Evolutionary conservation across 2,113 vertebrate genomes (phyloP).

Genomic region (Illadopsis cleaveri): DNA sequence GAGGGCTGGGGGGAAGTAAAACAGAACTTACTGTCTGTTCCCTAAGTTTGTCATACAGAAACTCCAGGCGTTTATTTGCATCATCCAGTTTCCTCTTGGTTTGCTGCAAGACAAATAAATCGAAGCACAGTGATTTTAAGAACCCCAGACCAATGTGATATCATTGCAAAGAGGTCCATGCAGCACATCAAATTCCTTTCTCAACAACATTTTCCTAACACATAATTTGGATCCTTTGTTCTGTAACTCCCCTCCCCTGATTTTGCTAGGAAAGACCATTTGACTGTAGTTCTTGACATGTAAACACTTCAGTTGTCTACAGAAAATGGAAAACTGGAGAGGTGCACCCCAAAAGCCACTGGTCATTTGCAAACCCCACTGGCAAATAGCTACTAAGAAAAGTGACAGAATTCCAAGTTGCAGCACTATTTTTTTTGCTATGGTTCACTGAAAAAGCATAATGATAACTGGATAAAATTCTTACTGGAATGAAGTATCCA

Average conservation of each 20-base stretch:
- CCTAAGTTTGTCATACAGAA: constrained; percentile 94
- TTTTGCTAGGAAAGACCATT: background rate
- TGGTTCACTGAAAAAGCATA: background rate
- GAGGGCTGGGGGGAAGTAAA: background rate
- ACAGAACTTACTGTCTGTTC: constrained; percentile 88
- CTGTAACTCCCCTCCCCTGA: background rate
- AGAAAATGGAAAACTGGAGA: background rate
- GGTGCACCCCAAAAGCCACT: background rate
- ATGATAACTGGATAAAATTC: background rate
- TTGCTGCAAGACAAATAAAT: constrained; percentile 80
- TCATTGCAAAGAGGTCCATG: background rate
- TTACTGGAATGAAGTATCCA: background rate
- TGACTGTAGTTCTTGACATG: background rate
- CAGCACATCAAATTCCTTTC: background rate
- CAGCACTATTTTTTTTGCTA: accelerated
- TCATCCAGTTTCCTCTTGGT: constrained; percentile 98
- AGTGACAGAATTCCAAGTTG: background rate
- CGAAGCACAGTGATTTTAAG: background rate
- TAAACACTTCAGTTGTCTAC: background rate
- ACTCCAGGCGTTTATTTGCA: constrained; percentile 93
- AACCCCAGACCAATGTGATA: background rate
- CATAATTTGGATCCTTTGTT: background rate
- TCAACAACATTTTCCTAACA: background rate
- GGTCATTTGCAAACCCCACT: background rate
- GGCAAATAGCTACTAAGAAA: background rate